Conservation (phyloP, 2,888 invertebrate species). For the Glyphotaelius pellucidus region DNA sequence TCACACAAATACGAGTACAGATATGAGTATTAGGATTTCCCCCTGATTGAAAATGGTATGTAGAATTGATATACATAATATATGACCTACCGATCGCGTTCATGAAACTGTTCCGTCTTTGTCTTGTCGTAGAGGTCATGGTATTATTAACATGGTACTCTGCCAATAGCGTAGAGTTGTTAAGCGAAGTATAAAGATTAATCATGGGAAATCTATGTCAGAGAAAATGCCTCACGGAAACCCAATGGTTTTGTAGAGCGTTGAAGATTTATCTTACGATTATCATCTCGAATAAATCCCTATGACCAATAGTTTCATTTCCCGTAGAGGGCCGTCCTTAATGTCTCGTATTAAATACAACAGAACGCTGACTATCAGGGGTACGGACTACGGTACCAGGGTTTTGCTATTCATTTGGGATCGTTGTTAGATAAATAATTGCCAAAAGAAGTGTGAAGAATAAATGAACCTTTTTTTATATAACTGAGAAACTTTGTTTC, state of each 20-base stretch:
- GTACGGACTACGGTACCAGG: too few relatives aligned
- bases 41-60: background rate
- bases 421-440: background rate
- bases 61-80: background rate
- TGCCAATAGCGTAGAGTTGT: background rate
- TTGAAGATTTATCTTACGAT: background rate
- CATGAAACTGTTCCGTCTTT: background rate
- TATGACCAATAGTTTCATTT: background rate
- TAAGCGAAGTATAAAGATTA: background rate
- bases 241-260: background rate
- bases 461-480: too few relatives aligned
- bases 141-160: background rate
- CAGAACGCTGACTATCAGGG: too few relatives aligned
- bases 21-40: background rate
- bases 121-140: background rate
- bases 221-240: background rate
- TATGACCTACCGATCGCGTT: background rate
- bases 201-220: background rate
- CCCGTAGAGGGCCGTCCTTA: background rate
- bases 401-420: too few relatives aligned
- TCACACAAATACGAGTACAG: background rate
- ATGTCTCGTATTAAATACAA: background rate
- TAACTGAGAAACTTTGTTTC: too few relatives aligned
- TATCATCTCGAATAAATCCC: background rate
- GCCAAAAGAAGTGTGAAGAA: background rate